A percentile compares a stretch with the other conserved stretches of the same genome.
Evolutionary conservation across 2,113 vertebrate genomes (phyloP).

Genomic region (Electrona antarctica): DNA sequence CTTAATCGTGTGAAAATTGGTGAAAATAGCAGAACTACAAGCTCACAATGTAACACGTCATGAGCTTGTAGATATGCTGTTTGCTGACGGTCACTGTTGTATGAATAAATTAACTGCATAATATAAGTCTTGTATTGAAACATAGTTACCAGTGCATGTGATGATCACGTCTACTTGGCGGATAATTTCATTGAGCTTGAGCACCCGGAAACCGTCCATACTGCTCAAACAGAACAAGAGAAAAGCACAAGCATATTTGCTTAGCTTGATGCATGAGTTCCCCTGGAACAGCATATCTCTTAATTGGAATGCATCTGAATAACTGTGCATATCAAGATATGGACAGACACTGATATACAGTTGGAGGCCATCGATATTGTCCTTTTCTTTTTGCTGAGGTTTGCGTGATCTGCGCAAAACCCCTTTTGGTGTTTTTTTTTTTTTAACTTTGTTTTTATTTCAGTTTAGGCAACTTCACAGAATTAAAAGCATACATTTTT

Average conservation of each 20-base stretch:
- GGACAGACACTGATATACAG: too few species aligned
- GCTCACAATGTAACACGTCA: too few species aligned
- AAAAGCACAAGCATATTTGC: not conserved
- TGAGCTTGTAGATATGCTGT: too few species aligned
- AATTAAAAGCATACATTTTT: too few species aligned
- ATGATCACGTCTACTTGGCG: constrained; percentile 95
- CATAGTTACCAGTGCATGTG: constrained; percentile 92
- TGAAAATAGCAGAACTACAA: not conserved
- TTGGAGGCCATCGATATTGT: not conserved
- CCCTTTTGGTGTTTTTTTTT: too few species aligned
- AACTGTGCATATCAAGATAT: not conserved
- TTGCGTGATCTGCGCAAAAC: too few species aligned
- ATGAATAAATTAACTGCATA: too few species aligned
- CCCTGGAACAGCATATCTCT: not conserved
- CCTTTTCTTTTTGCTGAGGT: not conserved
- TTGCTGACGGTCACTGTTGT: not conserved
- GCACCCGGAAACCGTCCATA: constrained; percentile 97
- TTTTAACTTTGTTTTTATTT: too few species aligned
- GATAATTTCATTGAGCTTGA: constrained; percentile 96
- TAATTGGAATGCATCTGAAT: not conserved
- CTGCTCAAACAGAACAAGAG: constrained; percentile 70
- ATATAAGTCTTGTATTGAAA: not conserved
- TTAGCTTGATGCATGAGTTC: not conserved
- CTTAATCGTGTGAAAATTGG: not conserved
- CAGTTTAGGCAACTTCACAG: too few species aligned